These are phyloP conservation scores for Cyprinodon variegatus DNA, from an alignment of 2,113 vertebrate species.

Conservation along the genomic window DNA sequence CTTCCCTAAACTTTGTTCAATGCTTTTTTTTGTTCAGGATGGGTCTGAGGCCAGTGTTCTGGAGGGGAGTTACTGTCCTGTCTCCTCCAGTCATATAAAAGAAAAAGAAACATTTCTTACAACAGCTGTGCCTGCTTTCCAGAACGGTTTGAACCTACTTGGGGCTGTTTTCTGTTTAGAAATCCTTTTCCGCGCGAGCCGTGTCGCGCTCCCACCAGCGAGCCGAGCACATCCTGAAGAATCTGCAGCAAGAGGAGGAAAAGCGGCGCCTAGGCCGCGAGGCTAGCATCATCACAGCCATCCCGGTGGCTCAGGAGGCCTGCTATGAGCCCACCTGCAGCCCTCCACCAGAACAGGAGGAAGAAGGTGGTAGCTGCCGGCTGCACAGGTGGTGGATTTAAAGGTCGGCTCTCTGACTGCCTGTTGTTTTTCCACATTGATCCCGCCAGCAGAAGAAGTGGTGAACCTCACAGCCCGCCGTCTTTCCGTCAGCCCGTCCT, in stretches of 20 bases:
- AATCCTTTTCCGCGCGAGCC: conserved; percentile 96
- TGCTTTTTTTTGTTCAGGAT: conserved; percentile 30
- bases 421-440: conserved; percentile 52
- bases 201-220: conserved; percentile 97
- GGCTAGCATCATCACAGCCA: conserved; percentile 97
- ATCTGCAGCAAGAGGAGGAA: conserved; percentile 97
- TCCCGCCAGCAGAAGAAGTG: conserved; percentile 96
- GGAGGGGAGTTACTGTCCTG: conserved; percentile 73
- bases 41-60: conserved; percentile 52
- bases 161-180: conserved; percentile 74
- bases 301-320: conserved; percentile 95
- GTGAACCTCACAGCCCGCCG: conserved; percentile 95
- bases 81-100: conserved; percentile 51
- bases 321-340: conserved; percentile 96
- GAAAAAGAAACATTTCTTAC: conserved; percentile 45
- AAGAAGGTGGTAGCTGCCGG: conserved; percentile 87
- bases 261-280: conserved; percentile 94
- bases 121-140: conserved; percentile 40
- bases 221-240: conserved; percentile 98
- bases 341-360: conserved; percentile 93
- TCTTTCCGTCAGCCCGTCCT: conserved; percentile 96
- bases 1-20: too few species aligned
- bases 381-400: not conserved
- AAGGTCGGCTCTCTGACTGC: conserved; percentile 23
- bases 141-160: conserved; percentile 16